Conservation (phyloP, 2,113 vertebrate genomes). For the Nansenia antarctica region DNA sequence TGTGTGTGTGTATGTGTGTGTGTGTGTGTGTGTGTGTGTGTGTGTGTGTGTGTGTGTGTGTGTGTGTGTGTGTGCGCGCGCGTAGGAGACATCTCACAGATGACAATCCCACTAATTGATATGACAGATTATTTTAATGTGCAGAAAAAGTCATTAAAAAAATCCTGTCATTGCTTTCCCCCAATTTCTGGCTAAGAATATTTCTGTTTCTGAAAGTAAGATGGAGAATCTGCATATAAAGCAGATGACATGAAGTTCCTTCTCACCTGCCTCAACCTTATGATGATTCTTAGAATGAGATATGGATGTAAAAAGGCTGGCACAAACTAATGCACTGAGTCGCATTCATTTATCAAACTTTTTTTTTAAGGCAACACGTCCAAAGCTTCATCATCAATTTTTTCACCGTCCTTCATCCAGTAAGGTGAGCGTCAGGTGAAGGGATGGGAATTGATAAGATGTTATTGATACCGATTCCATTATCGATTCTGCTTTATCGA, state of each 20-base stretch:
- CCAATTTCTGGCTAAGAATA: conserved; percentile 52
- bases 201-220: conserved; percentile 67
- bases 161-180: conserved; percentile 67
- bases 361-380: no score
- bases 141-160: conserved; percentile 82
- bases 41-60: conserved; percentile 18
- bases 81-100: conserved; percentile 70
- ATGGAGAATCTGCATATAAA: conserved; percentile 68
- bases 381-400: no score
- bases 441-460: no score
- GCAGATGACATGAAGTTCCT: conserved; percentile 60
- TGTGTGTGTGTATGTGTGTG: no score
- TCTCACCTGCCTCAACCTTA: conserved; percentile 68
- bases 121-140: conserved; percentile 83
- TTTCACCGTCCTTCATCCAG: no score
- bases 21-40: conserved; percentile 46
- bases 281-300: conserved; percentile 29
- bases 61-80: conserved; percentile 49
- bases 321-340: no score
- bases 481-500: no score
- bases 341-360: no score
- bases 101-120: conserved; percentile 81
- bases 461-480: no score
- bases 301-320: no score
- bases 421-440: no score